Percentiles rank a stretch among this genome's conserved stretches.
These are phyloP conservation scores for Salpingus planirostris DNA, from an alignment of 2,888 invertebrate genomes.

Conservation along the genomic window DNA sequence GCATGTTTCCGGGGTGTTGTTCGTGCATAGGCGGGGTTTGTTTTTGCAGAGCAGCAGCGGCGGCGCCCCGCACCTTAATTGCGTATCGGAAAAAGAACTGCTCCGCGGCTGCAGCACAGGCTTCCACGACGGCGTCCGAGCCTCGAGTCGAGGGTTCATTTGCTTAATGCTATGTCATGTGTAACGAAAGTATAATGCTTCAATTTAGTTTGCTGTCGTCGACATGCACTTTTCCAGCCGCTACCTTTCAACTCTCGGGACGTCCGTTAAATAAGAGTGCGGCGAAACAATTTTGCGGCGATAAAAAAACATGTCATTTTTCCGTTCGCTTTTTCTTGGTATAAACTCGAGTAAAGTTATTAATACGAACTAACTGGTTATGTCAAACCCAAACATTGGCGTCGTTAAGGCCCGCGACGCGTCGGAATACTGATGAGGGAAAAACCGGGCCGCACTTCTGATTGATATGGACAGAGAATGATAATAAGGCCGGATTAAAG, in stretches of 20 bases:
- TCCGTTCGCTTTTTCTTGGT: conserved; percentile 39
- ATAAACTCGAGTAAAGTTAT: conserved; percentile 42
- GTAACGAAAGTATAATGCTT: conserved; percentile 38
- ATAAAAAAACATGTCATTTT: conserved; percentile 43
- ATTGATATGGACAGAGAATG: conserved; percentile 39
- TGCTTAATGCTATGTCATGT: conserved; percentile 37
- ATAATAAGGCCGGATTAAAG: conserved; percentile 38
- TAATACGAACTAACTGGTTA: conserved; percentile 46
- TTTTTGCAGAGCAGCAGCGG: too few species aligned
- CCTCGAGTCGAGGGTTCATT: too few species aligned
- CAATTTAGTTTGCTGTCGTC: conserved; percentile 42
- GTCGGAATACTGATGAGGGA: conserved; percentile 43
- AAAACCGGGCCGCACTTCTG: conserved; percentile 30
- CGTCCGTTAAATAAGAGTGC: conserved; percentile 27
- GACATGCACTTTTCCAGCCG: conserved; percentile 40
- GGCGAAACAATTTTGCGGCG: conserved; percentile 36
- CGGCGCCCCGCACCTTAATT: not conserved
- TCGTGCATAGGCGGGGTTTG: too few species aligned
- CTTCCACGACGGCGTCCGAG: conserved; percentile 1
- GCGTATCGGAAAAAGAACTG: not conserved
- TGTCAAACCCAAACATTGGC: conserved; percentile 45
- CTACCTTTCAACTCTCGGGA: conserved; percentile 36
- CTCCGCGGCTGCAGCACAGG: not conserved
- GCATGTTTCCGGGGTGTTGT: too few species aligned
- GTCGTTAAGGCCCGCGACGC: conserved; percentile 39